Evolutionary conservation across 2,888 invertebrate genomes (phyloP), one percentile per base, ranked within the genome.

Genomic region (Ochropleura leucogaster): DNA sequence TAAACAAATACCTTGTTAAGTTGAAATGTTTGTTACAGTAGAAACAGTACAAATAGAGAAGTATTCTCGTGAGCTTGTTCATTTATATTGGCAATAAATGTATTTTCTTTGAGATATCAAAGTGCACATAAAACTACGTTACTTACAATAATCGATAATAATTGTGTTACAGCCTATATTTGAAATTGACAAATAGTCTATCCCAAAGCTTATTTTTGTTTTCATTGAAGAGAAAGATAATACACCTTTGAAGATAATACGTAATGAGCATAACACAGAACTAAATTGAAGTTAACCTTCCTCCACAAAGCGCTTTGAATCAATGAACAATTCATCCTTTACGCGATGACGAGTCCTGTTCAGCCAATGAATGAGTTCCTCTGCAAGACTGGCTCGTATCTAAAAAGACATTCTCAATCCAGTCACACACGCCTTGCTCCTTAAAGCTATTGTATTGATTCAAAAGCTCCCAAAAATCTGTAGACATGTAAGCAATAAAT

Each of bases 401-500:
- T 78, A 80, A 77, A 72, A 76, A 74, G 77, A 79, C 79, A 85
- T 85, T 87, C 81, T 77, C 77, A 80, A 78, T 68, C 82, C 74
- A 82, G 86, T 81, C 86, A 85, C 77, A 87, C 79, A 74, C 83
- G 73, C 63, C 68, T 76, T 65, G 72, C 79, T 87, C 79, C 87
- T 85, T 87, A 86, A 83, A 85, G 83, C 88, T 84, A 84, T 85
- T 85, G 88, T 86, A 87, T 88, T 86, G 85, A 85, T 86, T 87
- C 85, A 88, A 90, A 89, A 89, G 88, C 87, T 84, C 83, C 89
- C 89, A 92, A 93, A 94, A 93, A 91, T 90, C 88, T 90, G 88
- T 89, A 89, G 91, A 90, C 92, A 90, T 91, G 89, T 89, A 89
- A 91, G 92, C 92, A 93, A 93, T 94, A 94, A 93, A 92, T 90